These are phyloP conservation scores for Patella ulyssiponensis DNA, from an alignment of 2,888 invertebrate genomes.

Conservation along the genomic window DNA sequence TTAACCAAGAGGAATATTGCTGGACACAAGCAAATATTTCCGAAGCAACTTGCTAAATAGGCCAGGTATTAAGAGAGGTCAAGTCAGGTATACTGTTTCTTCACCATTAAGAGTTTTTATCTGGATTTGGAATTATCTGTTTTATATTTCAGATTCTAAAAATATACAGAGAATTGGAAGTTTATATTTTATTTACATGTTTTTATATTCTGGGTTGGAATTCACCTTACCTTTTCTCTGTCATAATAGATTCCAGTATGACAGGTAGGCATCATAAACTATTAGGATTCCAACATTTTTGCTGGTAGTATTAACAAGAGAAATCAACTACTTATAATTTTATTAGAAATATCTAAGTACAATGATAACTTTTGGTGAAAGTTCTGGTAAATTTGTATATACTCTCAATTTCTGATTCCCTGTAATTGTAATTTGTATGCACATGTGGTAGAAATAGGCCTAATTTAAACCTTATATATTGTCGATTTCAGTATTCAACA, in stretches of 20 bases:
- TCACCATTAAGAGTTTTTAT: neutral
- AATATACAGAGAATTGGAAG: conserved; percentile 69
- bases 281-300: too few species aligned
- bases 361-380: too few species aligned
- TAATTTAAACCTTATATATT: neutral
- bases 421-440: too few species aligned
- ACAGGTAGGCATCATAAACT: conserved; percentile 70
- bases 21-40: neutral
- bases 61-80: neutral
- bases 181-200: conserved; percentile 87
- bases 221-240: conserved; percentile 97
- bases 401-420: too few species aligned
- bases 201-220: conserved; percentile 95
- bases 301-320: too few species aligned
- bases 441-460: neutral
- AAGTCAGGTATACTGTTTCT: neutral
- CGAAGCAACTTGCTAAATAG: neutral
- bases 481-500: conserved; percentile 86
- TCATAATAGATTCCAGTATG: conserved; percentile 90
- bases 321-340: too few species aligned
- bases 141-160: conserved; percentile 76
- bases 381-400: too few species aligned
- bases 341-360: too few species aligned
- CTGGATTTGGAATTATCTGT: conserved; percentile 6
- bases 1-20: too few species aligned